These are phyloP conservation scores for Leucopsar rothschildi DNA, from an alignment of 2,113 vertebrate genomes.

Conservation along the genomic window DNA sequence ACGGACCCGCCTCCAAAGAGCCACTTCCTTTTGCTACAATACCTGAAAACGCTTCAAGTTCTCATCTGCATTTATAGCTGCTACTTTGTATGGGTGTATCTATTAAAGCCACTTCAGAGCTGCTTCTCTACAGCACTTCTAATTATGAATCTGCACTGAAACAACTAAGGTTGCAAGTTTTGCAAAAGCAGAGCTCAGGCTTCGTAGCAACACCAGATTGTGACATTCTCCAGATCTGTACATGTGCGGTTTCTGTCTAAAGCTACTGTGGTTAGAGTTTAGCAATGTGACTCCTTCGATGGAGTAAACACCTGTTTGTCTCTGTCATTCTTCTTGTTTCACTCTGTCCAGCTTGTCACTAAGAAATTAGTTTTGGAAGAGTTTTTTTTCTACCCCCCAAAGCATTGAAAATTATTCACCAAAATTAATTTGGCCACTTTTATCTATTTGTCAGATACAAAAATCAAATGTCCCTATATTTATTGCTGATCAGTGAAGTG, in stretches of 20 bases:
- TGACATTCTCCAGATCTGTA: conserved; percentile 38
- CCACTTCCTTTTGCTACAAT: background rate
- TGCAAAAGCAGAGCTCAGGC: conserved; percentile 20
- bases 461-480: background rate
- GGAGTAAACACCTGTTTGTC: conserved; percentile 47
- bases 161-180: background rate
- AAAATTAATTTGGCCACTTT: background rate
- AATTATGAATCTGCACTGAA: background rate
- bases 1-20: background rate
- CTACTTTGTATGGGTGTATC: background rate
- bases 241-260: conserved; percentile 24
- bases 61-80: background rate
- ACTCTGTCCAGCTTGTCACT: background rate
- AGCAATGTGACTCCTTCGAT: conserved; percentile 27
- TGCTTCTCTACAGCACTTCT: background rate
- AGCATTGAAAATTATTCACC: background rate
- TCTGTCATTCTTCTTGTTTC: background rate
- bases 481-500: background rate
- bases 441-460: background rate
- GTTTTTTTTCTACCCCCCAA: background rate
- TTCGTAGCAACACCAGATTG: conserved; percentile 27
- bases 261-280: conserved; percentile 48
- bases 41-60: background rate
- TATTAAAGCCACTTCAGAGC: background rate
- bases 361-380: background rate